These are phyloP conservation scores for Entomobrya proxima DNA, from an alignment of 2,888 invertebrate species.

Conservation along the genomic window DNA sequence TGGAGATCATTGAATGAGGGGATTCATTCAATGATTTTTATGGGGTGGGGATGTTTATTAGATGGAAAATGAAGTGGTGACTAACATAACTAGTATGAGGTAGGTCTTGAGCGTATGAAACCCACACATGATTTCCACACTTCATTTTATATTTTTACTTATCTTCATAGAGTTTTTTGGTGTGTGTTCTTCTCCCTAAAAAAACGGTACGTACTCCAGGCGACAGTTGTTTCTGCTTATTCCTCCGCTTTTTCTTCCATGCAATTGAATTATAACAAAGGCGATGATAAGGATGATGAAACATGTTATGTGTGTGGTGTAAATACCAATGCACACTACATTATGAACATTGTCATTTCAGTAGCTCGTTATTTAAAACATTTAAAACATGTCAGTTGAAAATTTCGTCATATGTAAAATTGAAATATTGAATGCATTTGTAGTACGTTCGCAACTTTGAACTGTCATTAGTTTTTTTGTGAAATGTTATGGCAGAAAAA, in stretches of 20 bases:
- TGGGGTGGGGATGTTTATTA: slow-evolving; percentile 60
- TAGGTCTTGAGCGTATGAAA: slow-evolving; percentile 46
- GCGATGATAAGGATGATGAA: slow-evolving; percentile 35
- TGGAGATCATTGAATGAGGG: slow-evolving; percentile 51
- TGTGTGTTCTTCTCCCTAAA: too few relatives aligned
- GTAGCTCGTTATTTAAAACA: not conserved
- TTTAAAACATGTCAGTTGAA: too few relatives aligned
- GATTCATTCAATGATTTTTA: slow-evolving; percentile 40
- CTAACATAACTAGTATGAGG: slow-evolving; percentile 68
- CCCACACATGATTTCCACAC: slow-evolving; percentile 40
- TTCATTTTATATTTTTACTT: not conserved
- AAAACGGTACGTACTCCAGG: not conserved
- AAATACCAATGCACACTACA: too few relatives aligned
- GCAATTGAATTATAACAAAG: slow-evolving; percentile 23
- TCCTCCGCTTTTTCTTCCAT: not conserved
- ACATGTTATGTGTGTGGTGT: slow-evolving; percentile 1
- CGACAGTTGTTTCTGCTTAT: slow-evolving; percentile 30
- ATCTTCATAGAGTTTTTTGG: not conserved
- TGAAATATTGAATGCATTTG: too few relatives aligned
- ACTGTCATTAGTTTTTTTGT: too few relatives aligned
- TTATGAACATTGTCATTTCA: not conserved
- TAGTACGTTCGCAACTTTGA: too few relatives aligned
- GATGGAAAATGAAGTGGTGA: slow-evolving; percentile 70
- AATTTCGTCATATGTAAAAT: too few relatives aligned
- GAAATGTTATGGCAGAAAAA: too few relatives aligned